Evolutionary conservation across 2,888 invertebrate genomes (phyloP), one percentile per base, ranked within the genome.

Genomic region (Augiades crinisus): DNA sequence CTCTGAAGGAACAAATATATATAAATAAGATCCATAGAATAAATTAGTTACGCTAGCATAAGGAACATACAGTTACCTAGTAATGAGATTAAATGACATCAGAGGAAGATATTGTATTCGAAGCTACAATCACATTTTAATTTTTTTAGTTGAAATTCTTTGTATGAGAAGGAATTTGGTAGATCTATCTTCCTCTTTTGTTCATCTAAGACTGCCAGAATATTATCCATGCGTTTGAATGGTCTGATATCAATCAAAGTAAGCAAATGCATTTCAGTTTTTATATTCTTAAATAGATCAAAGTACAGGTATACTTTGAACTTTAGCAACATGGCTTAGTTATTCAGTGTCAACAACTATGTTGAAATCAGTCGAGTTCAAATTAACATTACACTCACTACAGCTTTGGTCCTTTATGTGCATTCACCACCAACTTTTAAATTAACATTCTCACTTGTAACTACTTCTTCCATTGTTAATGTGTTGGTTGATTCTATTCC

Each of bases 401-500:
- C n/a, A n/a, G n/a, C n/a, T n/a, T n/a, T n/a, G n/a, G 4, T n/a
- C n/a, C 10, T 10, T 6, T 19, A 22, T 34, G 17, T 3, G 21
- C 33, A 30, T 19, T 33, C 8, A 4, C 12, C 17, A 34, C 34
- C 22, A 34, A 33, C 13, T n/a, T n/a, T n/a, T n/a, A n/a, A n/a
- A n/a, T 34, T n/a, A 17, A 6, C 33, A 41, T n/a, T 16, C 7
- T 49, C 21, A 34, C 21, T 17, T 24, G 5, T 7, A 12, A 40
- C 17, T 10, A 10, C 10, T 10, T 27, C 3, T 27, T 27, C 10
- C 27, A 27, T 24, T 12, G 49, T n/a, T 21, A 27, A 14, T 21
- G 10, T 31, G 7, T 50, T 6, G 12, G 41, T 12, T 49, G 41
- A 17, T 19, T 49, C 27, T 3, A 12, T 7, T 41, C 14, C 41